These are phyloP conservation scores for Cataglyphis albicans DNA, from an alignment of 2,888 invertebrate genomes.

Conservation along the genomic window DNA sequence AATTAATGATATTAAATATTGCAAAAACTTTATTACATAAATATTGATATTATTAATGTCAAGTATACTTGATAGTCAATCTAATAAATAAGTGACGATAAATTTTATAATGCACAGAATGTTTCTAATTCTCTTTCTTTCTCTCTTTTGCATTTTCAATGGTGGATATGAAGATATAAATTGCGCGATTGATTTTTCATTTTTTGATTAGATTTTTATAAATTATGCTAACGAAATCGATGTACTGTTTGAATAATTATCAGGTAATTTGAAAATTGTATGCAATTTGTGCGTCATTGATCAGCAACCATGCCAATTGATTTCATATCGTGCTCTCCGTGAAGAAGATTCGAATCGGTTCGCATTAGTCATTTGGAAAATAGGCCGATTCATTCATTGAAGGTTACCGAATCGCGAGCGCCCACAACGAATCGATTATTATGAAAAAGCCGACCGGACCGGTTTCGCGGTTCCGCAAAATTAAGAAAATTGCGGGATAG, in stretches of 20 bases:
- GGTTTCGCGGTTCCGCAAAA: conserved; percentile 77
- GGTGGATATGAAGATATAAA: background rate
- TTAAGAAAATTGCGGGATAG: conserved; percentile 75
- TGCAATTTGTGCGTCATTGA: conserved; percentile 47
- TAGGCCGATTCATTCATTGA: conserved; percentile 67
- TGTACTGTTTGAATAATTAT: background rate
- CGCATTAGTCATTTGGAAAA: conserved; percentile 66
- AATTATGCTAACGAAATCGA: conserved; percentile 1
- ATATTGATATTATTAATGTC: background rate
- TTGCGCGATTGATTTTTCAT: background rate
- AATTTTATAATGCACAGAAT: background rate
- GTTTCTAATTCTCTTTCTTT: background rate
- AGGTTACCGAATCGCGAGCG: conserved; percentile 68
- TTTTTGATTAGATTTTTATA: conserved; percentile 1
- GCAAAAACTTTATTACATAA: background rate
- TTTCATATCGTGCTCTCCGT: conserved; percentile 67
- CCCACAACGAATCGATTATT: conserved; percentile 77
- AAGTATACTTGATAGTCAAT: background rate
- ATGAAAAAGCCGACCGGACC: conserved; percentile 70
- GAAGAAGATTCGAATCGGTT: conserved; percentile 75
- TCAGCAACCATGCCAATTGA: conserved; percentile 59
- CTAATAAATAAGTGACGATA: background rate
- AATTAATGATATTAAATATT: background rate
- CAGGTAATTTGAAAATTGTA: conserved; percentile 12
- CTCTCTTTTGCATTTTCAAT: background rate